Base-by-base conservation (phyloP, 2,888 invertebrate species). In the Spisula subtruncata region DNA sequence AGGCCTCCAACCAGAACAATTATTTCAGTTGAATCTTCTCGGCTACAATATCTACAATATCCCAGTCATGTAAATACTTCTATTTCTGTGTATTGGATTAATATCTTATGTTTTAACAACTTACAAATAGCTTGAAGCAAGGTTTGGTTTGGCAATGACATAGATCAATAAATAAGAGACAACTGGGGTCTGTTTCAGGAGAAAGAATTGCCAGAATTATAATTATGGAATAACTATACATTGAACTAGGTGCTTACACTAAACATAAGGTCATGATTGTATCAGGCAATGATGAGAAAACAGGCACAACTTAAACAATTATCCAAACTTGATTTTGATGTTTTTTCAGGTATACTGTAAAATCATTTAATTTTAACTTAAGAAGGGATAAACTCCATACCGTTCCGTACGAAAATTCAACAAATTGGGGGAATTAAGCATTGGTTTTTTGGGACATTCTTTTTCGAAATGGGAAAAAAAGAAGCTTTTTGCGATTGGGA, bases 41-140 rank as follows among this genome's bases (percentile, higher is more conserved):
- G 1, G 18, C 29, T 35, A 35, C 14, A 35, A 32, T 25, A 14
- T 75, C n/a, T n/a, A n/a, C n/a, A n/a, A n/a, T n/a, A n/a, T n/a
- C n/a, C n/a, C 75, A 32, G 75, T 75, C 32, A 75, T 35, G 35
- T 75, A 75, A 75, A 75, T 35, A 75, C 32, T 75, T 75, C 75
- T 75, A 75, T 75, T 75, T 75, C 35, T 18, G 35, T 14, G 75
- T 75, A 75, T 32, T 75, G 35, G 75, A 75, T 75, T 75, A 75
- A 32, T 75, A 75, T 75, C 75, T 71, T 71, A 75, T 75, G 75
- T 75, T 75, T 75, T 75, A 75, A 75, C 75, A 35, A 75, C 75
- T 75, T 18, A 75, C 75, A 75, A 32, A 75, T 75, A 75, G 75
- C 71, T 71, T 8, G 32, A 32, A 32, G 71, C 8, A 29, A 32